Evolutionary conservation across 1,140 invertebrate genomes (phyloP), one percentile per base, ranked within the genome.

Genomic region (Cyclargus thomasi): DNA sequence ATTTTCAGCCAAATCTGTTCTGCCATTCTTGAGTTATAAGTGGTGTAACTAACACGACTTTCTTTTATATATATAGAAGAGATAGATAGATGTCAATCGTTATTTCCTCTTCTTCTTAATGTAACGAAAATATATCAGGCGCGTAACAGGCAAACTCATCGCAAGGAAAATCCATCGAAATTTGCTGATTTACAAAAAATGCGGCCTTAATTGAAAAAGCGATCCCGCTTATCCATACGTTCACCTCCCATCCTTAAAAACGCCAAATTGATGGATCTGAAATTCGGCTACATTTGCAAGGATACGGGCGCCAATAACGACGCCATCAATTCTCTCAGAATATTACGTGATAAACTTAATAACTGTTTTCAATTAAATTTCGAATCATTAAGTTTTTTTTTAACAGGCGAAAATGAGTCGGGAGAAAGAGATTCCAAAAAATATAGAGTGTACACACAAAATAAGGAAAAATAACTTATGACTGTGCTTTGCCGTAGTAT

Each of bases 211-310:
- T 59, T 59, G 55, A 59, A 59, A 59, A 20, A 59, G 4, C 55
- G 55, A 59, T 59, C 55, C 55, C 55, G 55, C 21, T 59, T 59
- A 20, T 59, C 55, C 55, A 21, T 59, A 59, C 55, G 55, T 59
- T 59, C 21, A 59, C 55, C 18, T 59, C 1, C 55, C 18, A 59
- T 59, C 55, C 55, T 59, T 21, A 59, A 59, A 55, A 59, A 59
- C 7, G 18, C 17, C 17, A 59, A 59, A 59, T 59, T 59, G 55
- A 59, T 59, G 55, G 20, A 59, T 59, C 18, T 20, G 55, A 55
- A 55, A 55, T 59, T 59, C 55, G 55, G 55, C 20, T 20, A 59
- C 55, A 47, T 47, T 47, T 16, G 39, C 39, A 47, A 47, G 39
- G 39, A 47, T 47, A 47, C 11, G 39, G 11, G 39, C 39, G 39